Conservation (phyloP, 2,113 vertebrate genomes). For the Chaetura pelagica region DNA sequence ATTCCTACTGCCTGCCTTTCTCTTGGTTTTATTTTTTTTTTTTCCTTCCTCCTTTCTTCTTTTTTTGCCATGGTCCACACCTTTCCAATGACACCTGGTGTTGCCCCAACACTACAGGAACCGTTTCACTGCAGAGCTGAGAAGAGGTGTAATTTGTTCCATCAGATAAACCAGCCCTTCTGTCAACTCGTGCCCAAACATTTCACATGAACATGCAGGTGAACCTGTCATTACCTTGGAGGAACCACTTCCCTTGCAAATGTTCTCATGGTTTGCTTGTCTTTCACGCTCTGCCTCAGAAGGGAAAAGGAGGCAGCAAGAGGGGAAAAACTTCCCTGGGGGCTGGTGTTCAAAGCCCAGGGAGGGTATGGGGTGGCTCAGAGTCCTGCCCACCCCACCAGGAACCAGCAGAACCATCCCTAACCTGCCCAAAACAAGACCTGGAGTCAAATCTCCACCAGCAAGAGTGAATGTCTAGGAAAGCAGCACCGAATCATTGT, state of each 20-base stretch:
- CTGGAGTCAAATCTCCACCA: accelerated
- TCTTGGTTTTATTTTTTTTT: too few relatives aligned
- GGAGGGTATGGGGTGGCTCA: accelerated
- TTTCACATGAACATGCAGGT: not conserved
- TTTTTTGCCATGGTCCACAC: not conserved
- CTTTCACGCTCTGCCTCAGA: accelerated
- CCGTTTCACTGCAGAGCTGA: not conserved
- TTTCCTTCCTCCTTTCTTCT: not conserved
- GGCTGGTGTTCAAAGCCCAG: not conserved
- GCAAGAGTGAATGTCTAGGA: not conserved
- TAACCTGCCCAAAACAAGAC: not conserved
- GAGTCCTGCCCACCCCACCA: not conserved
- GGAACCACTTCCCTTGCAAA: not conserved
- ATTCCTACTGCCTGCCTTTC: too few relatives aligned
- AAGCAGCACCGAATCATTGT: not conserved
- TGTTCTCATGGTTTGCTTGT: not conserved
- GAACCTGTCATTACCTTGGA: not conserved
- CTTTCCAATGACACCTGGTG: not conserved
- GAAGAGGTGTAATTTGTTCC: not conserved
- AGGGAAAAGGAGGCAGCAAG: not conserved
- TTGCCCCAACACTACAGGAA: not conserved
- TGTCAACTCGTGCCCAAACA: too few relatives aligned
- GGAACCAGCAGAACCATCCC: not conserved
- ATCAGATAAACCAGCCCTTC: not conserved
- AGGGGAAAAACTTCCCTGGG: accelerated